Conservation (phyloP, 2,888 invertebrate genomes). For the Hartigia nigra region DNA sequence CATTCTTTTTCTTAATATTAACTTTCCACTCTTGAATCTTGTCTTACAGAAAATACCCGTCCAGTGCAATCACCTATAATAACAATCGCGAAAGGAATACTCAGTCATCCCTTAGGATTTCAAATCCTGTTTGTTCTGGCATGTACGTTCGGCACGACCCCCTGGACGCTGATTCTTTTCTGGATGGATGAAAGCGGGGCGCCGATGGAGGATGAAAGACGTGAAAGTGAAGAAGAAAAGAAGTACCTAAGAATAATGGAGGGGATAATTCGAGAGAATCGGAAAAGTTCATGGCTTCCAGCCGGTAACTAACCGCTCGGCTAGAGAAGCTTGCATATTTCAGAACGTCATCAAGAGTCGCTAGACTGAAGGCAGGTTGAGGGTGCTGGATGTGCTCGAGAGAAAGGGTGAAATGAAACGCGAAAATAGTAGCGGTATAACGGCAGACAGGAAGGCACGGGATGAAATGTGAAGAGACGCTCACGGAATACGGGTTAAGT, state of each 20-base stretch:
- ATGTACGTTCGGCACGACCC: not conserved
- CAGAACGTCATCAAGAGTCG: conserved; percentile 47
- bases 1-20: not conserved
- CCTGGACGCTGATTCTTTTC: not conserved
- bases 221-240: not conserved
- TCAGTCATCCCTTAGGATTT: not conserved
- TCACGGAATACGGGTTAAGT: conserved; percentile 31
- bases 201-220: conserved; percentile 3
- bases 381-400: not conserved
- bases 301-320: conserved; percentile 42
- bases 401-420: conserved; percentile 16
- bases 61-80: not conserved
- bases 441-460: not conserved
- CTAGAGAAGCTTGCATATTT: conserved; percentile 47
- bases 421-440: not conserved
- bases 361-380: conserved; percentile 16
- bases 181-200: conserved; percentile 1
- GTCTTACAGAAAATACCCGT: not conserved
- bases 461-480: conserved; percentile 17
- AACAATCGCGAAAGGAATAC: not conserved
- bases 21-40: not conserved
- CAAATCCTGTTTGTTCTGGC: not conserved
- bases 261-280: not conserved
- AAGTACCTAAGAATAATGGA: not conserved
- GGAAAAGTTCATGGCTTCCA: conserved; percentile 14